phyloP scores from a whole-genome alignment of 1,140 invertebrate genomes.

The Macrobrachium nipponense region DNA sequence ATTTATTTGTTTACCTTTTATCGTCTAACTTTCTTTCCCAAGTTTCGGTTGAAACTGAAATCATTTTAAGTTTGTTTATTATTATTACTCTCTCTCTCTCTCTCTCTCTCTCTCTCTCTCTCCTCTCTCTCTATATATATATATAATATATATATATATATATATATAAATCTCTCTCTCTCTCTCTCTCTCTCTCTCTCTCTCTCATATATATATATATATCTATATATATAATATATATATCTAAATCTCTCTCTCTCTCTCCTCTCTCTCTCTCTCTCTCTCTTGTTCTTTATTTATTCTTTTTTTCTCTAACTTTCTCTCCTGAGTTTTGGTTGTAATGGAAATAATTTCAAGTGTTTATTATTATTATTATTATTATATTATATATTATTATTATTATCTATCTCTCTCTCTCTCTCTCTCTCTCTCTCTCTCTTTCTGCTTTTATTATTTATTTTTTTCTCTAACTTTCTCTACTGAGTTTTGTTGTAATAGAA shows the following conservation, averaged over 20 bases:
- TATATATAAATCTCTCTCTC: too few species aligned
- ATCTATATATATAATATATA: too few species aligned
- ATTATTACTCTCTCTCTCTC: background rate
- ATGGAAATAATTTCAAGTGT: background rate
- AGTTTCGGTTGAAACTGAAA: background rate
- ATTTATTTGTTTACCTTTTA: background rate
- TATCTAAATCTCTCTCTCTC: too few species aligned
- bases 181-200: too few species aligned
- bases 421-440: background rate
- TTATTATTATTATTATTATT: background rate
- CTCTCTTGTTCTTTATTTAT: background rate
- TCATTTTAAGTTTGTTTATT: background rate
- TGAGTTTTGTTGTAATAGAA: too few species aligned
- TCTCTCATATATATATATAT: too few species aligned
- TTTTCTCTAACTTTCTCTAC: background rate
- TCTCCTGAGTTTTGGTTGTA: background rate
- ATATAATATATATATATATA: too few species aligned
- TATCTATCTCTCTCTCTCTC: background rate
- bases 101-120: background rate
- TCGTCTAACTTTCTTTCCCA: background rate
- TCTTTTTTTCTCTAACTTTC: background rate
- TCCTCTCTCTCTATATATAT: background rate
- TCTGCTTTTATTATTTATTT: background rate
- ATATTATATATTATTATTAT: background rate
- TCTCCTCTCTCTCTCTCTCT: background rate